A percentile compares a stretch with the other conserved stretches of the same genome.
phyloP scores from a whole-genome alignment of 1,140 invertebrate genomes.

The Neuroterus valhalla region DNA sequence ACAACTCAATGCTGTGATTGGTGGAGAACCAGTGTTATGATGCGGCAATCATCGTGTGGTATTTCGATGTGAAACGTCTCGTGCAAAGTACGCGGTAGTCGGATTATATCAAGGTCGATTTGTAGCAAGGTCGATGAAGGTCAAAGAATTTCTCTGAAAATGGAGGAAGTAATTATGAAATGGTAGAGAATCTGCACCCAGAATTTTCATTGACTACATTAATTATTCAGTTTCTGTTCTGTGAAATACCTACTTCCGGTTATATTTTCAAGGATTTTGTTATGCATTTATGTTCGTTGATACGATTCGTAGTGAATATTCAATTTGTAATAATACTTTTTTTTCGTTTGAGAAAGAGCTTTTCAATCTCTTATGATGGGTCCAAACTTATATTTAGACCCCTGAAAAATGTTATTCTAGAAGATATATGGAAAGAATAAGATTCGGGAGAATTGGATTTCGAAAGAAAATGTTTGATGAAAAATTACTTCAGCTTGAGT shows the following conservation, averaged over 20 bases:
- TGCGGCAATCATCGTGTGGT: constrained; percentile 9
- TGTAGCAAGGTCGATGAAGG: constrained; percentile 10
- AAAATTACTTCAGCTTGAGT: too few relatives aligned
- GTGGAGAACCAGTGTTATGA: constrained; percentile 24
- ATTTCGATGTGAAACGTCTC: constrained; percentile 19
- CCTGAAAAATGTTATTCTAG: too few relatives aligned
- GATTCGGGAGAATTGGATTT: too few relatives aligned
- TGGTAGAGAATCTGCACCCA: neutral
- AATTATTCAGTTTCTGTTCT: neutral
- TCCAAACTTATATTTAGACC: too few relatives aligned
- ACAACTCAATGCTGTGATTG: neutral
- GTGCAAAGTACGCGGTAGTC: neutral
- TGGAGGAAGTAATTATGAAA: neutral
- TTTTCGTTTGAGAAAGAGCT: too few relatives aligned
- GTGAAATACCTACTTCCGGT: neutral
- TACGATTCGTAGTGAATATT: too few relatives aligned
- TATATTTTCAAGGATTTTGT: neutral
- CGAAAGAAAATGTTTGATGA: too few relatives aligned
- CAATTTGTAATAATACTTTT: too few relatives aligned
- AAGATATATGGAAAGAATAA: too few relatives aligned
- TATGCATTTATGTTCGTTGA: too few relatives aligned
- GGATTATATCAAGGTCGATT: constrained; percentile 21
- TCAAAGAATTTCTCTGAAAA: neutral
- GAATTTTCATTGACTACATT: neutral
- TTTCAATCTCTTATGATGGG: too few relatives aligned